These are phyloP conservation scores for Ageneiosus marmoratus DNA, from an alignment of 2,113 vertebrate species.

Conservation along the genomic window DNA sequence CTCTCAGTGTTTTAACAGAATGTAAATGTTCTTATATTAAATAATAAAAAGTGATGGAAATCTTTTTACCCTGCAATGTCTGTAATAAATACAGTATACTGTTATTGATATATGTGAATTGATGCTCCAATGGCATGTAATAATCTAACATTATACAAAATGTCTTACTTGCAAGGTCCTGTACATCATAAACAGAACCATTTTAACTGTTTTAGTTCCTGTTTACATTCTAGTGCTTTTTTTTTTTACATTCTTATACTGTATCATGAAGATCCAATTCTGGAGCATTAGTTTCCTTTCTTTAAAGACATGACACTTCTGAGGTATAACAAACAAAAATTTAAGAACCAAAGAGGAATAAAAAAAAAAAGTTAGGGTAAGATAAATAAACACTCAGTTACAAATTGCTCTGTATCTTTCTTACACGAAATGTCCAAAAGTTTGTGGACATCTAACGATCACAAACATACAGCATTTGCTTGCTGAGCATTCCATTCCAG, in stretches of 20 bases:
- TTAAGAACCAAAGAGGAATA: too few species aligned
- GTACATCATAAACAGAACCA: not conserved
- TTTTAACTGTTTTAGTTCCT: not conserved
- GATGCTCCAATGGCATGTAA: not conserved
- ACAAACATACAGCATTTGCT: not conserved
- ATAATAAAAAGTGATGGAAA: constrained; percentile 51
- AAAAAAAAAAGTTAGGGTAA: not conserved
- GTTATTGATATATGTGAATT: constrained; percentile 28
- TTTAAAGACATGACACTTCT: not conserved
- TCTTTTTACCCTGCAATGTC: constrained; percentile 34
- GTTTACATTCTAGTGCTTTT: not conserved
- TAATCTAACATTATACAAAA: not conserved
- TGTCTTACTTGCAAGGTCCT: not conserved
- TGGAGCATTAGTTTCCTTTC: not conserved
- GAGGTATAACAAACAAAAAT: not conserved
- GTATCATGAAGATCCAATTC: constrained; percentile 4
- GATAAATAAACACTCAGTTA: not conserved
- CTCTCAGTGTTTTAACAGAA: constrained; percentile 58
- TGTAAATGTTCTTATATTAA: constrained; percentile 62
- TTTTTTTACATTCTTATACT: not conserved
- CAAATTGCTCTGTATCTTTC: not conserved
- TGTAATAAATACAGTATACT: constrained; percentile 49
- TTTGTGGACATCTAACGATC: not conserved
- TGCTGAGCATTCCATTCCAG: not conserved
- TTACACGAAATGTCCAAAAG: not conserved